Evolutionary conservation across 2,888 invertebrate species (phyloP).

Genomic region (Dendrolimus houi): DNA sequence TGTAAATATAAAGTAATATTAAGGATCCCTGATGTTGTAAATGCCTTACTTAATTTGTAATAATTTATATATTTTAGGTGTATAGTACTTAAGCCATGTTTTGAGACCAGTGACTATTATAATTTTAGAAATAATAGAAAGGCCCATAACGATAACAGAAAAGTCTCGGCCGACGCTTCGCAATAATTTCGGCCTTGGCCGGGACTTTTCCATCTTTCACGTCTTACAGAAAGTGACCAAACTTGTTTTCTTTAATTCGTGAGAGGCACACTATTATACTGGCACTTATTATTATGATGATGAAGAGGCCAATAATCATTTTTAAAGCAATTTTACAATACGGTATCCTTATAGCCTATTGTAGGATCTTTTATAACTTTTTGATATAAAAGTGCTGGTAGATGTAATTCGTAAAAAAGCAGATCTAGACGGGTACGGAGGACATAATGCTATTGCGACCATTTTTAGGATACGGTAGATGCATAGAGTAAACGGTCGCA

Average conservation of each 20-base stretch:
- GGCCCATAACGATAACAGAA: constrained; percentile 49
- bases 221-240: constrained; percentile 64
- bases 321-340: constrained; percentile 63
- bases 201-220: constrained; percentile 52
- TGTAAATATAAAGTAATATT: constrained; percentile 66
- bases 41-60: constrained; percentile 77
- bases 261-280: constrained; percentile 41
- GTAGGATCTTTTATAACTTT: constrained; percentile 68
- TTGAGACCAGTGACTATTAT: constrained; percentile 76
- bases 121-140: constrained; percentile 65
- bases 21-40: constrained; percentile 73
- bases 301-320: constrained; percentile 49
- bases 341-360: constrained; percentile 56
- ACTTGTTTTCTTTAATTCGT: constrained; percentile 69
- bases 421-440: constrained; percentile 69
- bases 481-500: constrained; percentile 43
- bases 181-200: constrained; percentile 39
- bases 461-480: constrained; percentile 28
- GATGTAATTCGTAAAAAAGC: constrained; percentile 41
- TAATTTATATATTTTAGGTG: constrained; percentile 77
- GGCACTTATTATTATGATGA: constrained; percentile 49
- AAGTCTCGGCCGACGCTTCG: constrained; percentile 51
- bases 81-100: constrained; percentile 77
- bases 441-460: constrained; percentile 52
- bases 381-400: constrained; percentile 74